phyloP scores from a whole-genome alignment of 1,140 invertebrate genomes.

The Arion vulgaris region DNA sequence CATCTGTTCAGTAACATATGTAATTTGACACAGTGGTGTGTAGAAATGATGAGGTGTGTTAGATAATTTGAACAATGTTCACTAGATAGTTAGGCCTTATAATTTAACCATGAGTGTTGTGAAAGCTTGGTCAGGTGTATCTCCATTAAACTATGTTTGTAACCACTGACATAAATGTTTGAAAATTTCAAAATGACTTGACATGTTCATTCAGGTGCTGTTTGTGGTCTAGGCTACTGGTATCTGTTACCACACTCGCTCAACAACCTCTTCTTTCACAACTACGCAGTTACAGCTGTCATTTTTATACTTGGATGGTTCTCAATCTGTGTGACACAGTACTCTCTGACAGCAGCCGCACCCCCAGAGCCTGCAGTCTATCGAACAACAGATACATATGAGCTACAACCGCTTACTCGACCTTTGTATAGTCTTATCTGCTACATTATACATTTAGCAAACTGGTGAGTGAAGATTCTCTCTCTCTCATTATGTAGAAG shows the following conservation, averaged over 20 bases:
- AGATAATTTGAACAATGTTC: too few relatives aligned
- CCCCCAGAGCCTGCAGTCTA: conserved; percentile 72
- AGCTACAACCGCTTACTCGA: conserved; percentile 67
- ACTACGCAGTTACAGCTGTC: conserved; percentile 61
- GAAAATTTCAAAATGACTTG: too few relatives aligned
- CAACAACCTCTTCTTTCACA: conserved; percentile 56
- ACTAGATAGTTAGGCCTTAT: too few relatives aligned
- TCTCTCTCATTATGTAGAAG: too few relatives aligned
- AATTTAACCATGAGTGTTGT: too few relatives aligned
- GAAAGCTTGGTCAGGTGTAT: too few relatives aligned
- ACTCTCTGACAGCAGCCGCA: conserved; percentile 66
- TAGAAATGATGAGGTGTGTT: too few relatives aligned
- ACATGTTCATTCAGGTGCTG: conserved; percentile 51
- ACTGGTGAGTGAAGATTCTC: conserved; percentile 57
- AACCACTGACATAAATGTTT: too few relatives aligned
- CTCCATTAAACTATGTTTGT: too few relatives aligned
- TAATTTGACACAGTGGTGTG: too few relatives aligned
- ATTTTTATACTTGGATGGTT: conserved; percentile 71
- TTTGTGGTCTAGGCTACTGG: conserved; percentile 64
- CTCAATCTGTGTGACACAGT: conserved; percentile 68
- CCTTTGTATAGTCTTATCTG: conserved; percentile 68
- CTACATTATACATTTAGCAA: conserved; percentile 58
- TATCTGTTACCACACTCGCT: conserved; percentile 66
- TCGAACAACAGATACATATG: conserved; percentile 68
- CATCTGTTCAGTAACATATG: too few relatives aligned